Evolutionary conservation across 2,888 invertebrate genomes (phyloP).

Genomic region (Synanthedon andrenaeformis): DNA sequence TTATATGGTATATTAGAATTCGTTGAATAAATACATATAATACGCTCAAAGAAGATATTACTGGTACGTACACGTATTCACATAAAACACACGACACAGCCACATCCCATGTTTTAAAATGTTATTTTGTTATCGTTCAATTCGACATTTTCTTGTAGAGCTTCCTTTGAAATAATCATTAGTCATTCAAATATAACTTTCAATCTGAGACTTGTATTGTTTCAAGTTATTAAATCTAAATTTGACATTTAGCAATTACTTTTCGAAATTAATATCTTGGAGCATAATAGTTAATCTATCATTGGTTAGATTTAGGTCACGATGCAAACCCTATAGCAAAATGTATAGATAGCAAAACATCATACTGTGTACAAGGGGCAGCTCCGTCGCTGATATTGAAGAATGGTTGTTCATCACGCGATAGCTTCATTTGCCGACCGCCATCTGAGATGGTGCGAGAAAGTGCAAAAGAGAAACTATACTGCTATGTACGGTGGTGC

Average conservation of each 20-base stretch:
- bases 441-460: conserved; percentile 2
- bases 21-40: too few relatives aligned
- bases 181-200: too few relatives aligned
- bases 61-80: too few relatives aligned
- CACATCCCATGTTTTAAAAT: too few relatives aligned
- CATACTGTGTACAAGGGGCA: conserved; percentile 25
- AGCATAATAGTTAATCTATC: too few relatives aligned
- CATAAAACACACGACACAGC: too few relatives aligned
- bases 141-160: too few relatives aligned
- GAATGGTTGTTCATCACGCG: conserved; percentile 52
- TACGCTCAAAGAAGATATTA: too few relatives aligned
- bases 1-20: too few relatives aligned
- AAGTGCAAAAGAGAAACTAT: conserved; percentile 4
- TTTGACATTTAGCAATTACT: conserved; percentile 2
- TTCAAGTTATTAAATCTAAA: conserved; percentile 1
- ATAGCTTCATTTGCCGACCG: conserved; percentile 58
- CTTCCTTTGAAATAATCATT: too few relatives aligned
- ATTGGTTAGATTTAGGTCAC: neutral
- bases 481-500: neutral
- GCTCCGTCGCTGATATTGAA: conserved; percentile 28
- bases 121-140: too few relatives aligned
- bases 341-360: neutral
- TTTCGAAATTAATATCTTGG: too few relatives aligned
- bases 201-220: conserved; percentile 1
- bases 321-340: conserved; percentile 1